These are phyloP conservation scores for Acanthurus leucopareius DNA, from an alignment of 2,797 vertebrate genomes.

Conservation along the genomic window DNA sequence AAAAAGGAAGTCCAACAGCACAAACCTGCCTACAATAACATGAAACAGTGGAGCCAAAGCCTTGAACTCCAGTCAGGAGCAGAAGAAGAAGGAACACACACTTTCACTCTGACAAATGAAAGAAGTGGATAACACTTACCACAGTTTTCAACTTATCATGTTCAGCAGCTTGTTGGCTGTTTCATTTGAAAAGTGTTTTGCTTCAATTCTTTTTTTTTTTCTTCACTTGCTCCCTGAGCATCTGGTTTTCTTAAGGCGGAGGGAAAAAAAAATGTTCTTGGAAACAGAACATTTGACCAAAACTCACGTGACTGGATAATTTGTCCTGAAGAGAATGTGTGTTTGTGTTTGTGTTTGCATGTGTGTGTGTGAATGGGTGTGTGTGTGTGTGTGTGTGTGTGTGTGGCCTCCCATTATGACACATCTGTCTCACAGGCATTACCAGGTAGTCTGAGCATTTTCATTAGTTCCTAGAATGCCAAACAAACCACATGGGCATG, in stretches of 20 bases:
- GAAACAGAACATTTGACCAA: conserved; percentile 23
- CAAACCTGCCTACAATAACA: not conserved
- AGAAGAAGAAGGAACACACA: not conserved
- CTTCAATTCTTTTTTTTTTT: not conserved
- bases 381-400: conserved; percentile 41
- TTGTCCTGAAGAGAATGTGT: conserved; percentile 7
- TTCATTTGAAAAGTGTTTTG: conserved; percentile 11
- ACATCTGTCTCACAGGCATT: conserved; percentile 66
- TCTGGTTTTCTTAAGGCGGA: conserved; percentile 3
- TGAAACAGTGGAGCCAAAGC: not conserved
- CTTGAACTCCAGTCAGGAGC: not conserved
- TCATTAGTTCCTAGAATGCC: conserved; percentile 75
- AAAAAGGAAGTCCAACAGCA: not conserved
- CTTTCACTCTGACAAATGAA: not conserved
- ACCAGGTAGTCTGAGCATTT: conserved; percentile 78
- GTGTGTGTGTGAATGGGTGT: not conserved
- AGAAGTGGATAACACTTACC: not conserved
- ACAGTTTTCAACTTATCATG: not conserved
- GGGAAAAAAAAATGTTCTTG: not conserved
- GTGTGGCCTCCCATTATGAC: conserved; percentile 60
- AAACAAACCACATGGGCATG: conserved; percentile 70
- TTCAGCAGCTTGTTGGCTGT: not conserved
- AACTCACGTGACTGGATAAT: conserved; percentile 33
- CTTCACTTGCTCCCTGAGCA: not conserved
- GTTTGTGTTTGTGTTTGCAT: not conserved